A percentile compares a stretch with the other conserved stretches of the same genome.
Conservation (phyloP, 2,888 invertebrate species). For the Trissoscelio sp. region DNA sequence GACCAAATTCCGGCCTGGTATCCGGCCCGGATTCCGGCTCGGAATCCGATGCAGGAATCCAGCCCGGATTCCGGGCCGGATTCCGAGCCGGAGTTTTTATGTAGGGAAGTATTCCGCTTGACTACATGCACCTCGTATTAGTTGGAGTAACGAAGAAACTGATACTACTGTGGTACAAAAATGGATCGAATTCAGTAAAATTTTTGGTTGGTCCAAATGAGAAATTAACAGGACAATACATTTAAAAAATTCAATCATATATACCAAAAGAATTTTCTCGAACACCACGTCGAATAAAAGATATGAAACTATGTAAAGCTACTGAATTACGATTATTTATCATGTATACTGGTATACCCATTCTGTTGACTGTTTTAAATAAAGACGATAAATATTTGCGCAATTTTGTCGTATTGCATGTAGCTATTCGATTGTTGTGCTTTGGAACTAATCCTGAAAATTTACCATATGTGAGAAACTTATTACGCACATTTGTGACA, state of each 20-base stretch:
- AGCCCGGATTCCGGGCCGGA: no score
- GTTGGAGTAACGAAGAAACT: conserved; percentile 65
- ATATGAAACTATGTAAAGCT: conserved; percentile 15
- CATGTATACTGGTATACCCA: conserved; percentile 71
- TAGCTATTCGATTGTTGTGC: conserved; percentile 57
- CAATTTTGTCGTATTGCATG: conserved; percentile 69
- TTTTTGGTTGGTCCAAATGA: conserved; percentile 15
- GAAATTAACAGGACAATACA: conserved; percentile 2
- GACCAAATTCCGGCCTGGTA: no score
- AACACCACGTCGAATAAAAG: conserved; percentile 21
- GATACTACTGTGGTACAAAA: conserved; percentile 57
- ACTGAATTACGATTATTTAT: conserved; percentile 57
- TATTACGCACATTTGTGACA: neutral
- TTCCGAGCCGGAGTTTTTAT: no score
- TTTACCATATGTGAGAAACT: conserved; percentile 34
- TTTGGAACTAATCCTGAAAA: neutral
- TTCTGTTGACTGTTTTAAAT: conserved; percentile 67
- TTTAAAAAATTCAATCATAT: neutral
- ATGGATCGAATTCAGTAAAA: neutral
- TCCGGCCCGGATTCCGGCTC: no score
- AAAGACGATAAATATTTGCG: conserved; percentile 40
- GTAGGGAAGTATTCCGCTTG: no score
- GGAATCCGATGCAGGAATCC: no score
- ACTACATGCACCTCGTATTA: conserved; percentile 68
- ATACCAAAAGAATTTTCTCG: conserved; percentile 29